Evolutionary conservation across 2,888 invertebrate species (phyloP).

Genomic region (Nudaria mundana): DNA sequence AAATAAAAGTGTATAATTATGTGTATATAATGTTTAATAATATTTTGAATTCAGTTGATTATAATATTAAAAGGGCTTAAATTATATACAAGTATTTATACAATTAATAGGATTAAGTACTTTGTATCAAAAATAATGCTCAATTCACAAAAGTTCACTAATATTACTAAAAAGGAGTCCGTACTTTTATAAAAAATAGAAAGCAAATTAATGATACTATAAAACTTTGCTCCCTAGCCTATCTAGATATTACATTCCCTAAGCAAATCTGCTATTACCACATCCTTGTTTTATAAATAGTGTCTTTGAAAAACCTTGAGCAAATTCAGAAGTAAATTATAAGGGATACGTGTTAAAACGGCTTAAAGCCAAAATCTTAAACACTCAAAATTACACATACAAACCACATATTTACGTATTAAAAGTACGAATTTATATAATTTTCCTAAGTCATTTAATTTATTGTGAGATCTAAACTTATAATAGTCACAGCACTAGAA

Average conservation of each 20-base stretch:
- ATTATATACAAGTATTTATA: slow-evolving; percentile 39
- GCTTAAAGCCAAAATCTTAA: slow-evolving; percentile 31
- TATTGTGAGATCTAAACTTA: slow-evolving; percentile 29
- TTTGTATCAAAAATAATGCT: slow-evolving; percentile 14
- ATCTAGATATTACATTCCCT: slow-evolving; percentile 45
- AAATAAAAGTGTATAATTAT: slow-evolving; percentile 14
- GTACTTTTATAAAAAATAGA: slow-evolving; percentile 27
- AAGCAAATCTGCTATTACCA: slow-evolving; percentile 36
- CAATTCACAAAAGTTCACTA: slow-evolving; percentile 17
- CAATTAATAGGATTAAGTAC: slow-evolving; percentile 32
- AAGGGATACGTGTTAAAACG: slow-evolving; percentile 27
- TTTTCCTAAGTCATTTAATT: slow-evolving; percentile 17
- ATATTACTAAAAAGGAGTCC: slow-evolving; percentile 27
- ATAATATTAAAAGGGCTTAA: too few species aligned
- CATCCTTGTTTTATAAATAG: slow-evolving; percentile 37
- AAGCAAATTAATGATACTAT: slow-evolving; percentile 30
- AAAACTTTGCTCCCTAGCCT: slow-evolving; percentile 34
- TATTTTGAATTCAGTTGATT: too few species aligned
- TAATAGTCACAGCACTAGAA: slow-evolving; percentile 37
- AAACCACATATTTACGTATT: too few species aligned
- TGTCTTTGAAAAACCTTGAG: slow-evolving; percentile 53
- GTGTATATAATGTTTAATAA: slow-evolving; percentile 6
- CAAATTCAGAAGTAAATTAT: slow-evolving; percentile 50
- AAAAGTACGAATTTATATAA: slow-evolving; percentile 12
- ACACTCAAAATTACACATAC: too few species aligned